Evolutionary conservation across 2,797 vertebrate species (phyloP).

Genomic region (Neoniphon sammara): DNA sequence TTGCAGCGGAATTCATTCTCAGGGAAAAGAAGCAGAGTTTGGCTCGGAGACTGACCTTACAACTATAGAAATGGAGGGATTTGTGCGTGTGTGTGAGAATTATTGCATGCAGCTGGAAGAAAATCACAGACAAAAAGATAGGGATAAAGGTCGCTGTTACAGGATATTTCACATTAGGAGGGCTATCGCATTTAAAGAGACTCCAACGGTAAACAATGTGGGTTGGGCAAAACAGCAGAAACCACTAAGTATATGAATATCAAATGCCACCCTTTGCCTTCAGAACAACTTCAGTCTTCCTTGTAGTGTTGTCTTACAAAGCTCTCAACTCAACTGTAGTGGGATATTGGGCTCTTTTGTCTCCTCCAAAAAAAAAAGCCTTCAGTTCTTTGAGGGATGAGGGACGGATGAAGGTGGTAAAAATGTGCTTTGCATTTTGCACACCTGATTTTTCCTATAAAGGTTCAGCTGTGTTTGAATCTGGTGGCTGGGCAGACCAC

Average conservation of each 20-base stretch:
- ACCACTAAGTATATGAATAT: not conserved
- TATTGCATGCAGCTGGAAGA: no score
- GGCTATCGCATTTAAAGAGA: no score
- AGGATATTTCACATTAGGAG: no score
- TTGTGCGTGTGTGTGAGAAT: no score
- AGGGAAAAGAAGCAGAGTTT: slow-evolving; percentile 48
- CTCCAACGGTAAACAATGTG: no score
- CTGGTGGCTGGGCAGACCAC: slow-evolving; percentile 29
- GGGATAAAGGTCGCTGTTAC: no score
- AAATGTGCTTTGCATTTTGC: slow-evolving; percentile 1
- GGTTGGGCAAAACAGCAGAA: no score
- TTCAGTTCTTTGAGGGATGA: slow-evolving; percentile 38
- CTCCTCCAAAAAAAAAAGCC: slow-evolving; percentile 37
- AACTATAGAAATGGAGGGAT: no score
- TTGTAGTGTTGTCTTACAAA: slow-evolving; percentile 43
- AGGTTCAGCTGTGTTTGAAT: slow-evolving; percentile 47
- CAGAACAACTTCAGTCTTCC: slow-evolving; percentile 25
- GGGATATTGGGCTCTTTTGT: slow-evolving; percentile 55
- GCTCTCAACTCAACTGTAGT: slow-evolving; percentile 36
- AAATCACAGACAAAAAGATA: no score
- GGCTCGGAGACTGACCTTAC: slow-evolving; percentile 20
- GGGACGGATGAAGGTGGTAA: slow-evolving; percentile 16
- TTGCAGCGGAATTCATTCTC: slow-evolving; percentile 38
- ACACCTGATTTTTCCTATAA: slow-evolving; percentile 17
- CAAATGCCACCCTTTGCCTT: slow-evolving; percentile 26